phyloP scores from a whole-genome alignment of 2,888 invertebrate species.

The Myopa testacea region DNA sequence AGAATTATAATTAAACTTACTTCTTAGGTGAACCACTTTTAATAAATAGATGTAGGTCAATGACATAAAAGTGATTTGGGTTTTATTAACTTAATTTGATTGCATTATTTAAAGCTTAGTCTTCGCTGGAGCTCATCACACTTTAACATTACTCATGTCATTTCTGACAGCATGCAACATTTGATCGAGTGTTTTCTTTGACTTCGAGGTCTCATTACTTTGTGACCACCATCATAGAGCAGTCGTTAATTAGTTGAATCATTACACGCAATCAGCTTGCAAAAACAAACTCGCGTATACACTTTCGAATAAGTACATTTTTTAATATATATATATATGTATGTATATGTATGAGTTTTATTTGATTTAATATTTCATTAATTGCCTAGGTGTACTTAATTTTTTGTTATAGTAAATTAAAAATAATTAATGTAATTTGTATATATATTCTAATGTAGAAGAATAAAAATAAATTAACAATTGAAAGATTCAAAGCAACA shows the following conservation, averaged over 20 bases:
- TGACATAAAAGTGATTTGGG: no score
- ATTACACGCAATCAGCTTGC: background rate
- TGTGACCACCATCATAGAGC: no score
- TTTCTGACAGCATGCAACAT: no score
- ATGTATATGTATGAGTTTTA: slow-evolving; percentile 27
- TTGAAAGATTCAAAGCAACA: slow-evolving; percentile 27
- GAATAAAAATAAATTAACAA: slow-evolving; percentile 34
- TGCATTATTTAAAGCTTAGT: no score
- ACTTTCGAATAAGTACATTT: background rate
- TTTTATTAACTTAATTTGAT: no score
- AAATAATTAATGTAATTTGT: slow-evolving; percentile 32
- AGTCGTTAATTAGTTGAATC: no score
- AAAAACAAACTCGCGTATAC: slow-evolving; percentile 23
- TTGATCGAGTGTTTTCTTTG: no score
- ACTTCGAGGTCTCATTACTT: no score
- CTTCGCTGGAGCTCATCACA: no score
- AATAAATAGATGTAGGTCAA: no score
- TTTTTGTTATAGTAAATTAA: slow-evolving; percentile 34
- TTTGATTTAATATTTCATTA: slow-evolving; percentile 32
- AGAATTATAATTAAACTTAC: slow-evolving; percentile 8
- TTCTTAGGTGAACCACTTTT: background rate
- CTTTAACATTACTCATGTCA: no score
- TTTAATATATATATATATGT: slow-evolving; percentile 3
- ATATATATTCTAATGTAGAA: slow-evolving; percentile 28
- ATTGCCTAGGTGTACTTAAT: slow-evolving; percentile 27